Conservation (phyloP, 2,797 vertebrate species). For the Hapalemur alaotrensis region DNA sequence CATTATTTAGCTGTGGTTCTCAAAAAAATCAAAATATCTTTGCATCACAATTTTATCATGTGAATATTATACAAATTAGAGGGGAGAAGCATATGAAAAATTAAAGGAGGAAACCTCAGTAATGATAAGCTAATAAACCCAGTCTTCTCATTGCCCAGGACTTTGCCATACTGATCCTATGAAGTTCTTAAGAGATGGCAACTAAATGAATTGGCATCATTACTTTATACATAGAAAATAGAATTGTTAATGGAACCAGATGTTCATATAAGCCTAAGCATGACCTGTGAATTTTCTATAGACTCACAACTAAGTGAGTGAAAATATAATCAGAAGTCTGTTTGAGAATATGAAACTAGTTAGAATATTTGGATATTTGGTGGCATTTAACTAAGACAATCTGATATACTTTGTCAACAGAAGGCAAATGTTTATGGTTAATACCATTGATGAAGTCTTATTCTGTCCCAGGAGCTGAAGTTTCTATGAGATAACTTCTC, state of each 20-base stretch:
- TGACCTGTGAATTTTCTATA: background rate
- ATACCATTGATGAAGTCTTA: background rate
- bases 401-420: background rate
- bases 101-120: background rate
- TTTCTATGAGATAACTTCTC: background rate
- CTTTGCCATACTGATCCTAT: background rate
- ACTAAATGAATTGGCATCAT: background rate
- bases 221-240: background rate
- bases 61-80: background rate
- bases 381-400: background rate
- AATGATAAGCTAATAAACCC: background rate
- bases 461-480: background rate
- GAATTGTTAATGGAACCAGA: background rate
- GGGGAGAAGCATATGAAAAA: background rate
- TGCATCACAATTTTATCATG: background rate
- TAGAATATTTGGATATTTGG: background rate
- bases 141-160: background rate
- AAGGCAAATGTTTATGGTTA: background rate
- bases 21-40: background rate
- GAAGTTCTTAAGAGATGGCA: background rate
- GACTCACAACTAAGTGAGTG: background rate
- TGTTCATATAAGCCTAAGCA: background rate
- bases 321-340: background rate
- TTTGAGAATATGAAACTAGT: background rate
- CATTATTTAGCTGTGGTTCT: background rate